Base-by-base conservation (phyloP, 2,113 vertebrate genomes). In the Sardina pilchardus region DNA sequence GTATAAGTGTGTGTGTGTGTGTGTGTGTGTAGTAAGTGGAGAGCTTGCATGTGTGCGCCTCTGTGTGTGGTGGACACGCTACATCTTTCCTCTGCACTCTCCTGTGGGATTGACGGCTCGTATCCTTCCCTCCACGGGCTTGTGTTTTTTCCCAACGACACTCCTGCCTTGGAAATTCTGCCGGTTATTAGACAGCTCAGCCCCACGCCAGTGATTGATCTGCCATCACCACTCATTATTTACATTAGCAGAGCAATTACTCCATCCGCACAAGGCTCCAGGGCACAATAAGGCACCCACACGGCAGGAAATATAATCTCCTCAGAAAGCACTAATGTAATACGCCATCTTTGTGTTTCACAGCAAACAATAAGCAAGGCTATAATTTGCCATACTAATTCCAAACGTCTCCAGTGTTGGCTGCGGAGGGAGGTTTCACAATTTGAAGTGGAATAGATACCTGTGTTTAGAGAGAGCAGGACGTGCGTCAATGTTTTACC, bases 161-260 rank as follows among this genome's bases (percentile, higher is more conserved):
- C 71, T 83, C 91, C 89, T 91, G 75, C 84, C 80, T 86, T 45
- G 71, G 91, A 88, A 89, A 85, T 92, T 86, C 81, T 84, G 89
- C 87, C 86, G 88, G 87, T 92, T 91, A 89, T 91, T 88, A 91
- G 92, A 93, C 87, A 83, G 87, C 85, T 88, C 82, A 83, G 83
- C 81, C 10, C 86, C 81, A 89, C 34, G 86, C 59, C 86, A 3
- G 75, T 90, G 92, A 94, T 89, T 91, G 90, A 93, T 91, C 88
- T 86, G 85, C 90, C 89, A 89, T 88, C 88, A 36, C 50, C 84
- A 91, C 67, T 39, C 83, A 82, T 90, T 91, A 90, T 92, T 95
- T 92, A 92, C 90, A 93, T 93, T 91, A 91, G 86, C 75, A 36
- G 84, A 87, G 84, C 91, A 89, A 93, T 94, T 91, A 92, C 90